Base-by-base conservation (phyloP, 2,888 invertebrate genomes). In the Lithophane leautieri region DNA sequence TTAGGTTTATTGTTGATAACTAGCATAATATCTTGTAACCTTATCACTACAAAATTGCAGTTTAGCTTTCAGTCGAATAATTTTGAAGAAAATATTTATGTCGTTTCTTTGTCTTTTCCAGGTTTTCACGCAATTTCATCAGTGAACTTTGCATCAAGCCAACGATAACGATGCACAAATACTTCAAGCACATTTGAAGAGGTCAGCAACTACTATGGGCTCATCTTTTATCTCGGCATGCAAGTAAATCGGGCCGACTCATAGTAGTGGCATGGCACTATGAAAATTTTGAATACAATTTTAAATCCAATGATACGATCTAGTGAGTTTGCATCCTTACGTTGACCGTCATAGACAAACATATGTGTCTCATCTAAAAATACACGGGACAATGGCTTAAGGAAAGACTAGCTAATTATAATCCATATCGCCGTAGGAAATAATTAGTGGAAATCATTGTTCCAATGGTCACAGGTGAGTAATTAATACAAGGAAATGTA, bases 311-410 rank as follows among this genome's bases (percentile, higher is more conserved):
- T 66, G 54, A 25, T 81, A 73, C 81, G 19, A 19, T 12, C 19
- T 34, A 82, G 76, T 79, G 78, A 22, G 28, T 34, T 6, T 7
- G 7, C 7, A 68, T 22, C 81, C 44, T 83, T 68, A 81, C 63
- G 75, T 76, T 87, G 89, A 88, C 89, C 87, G 87, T 87, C 89
- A 88, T 81, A 83, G 82, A 70, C 73, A 58, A 83, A 78, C 86
- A 89, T 83, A 79, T 89, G 89, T 84, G 89, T 87, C 78, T 84
- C 78, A 70, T 82, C 84, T 88, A 89, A 82, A 89, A 88, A 88
- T 89, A 89, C 40, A 50, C 73, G 79, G 73, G 81, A 89, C 88
- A 88, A 88, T 89, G 86, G 88, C 82, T 83, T 83, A 82, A 83
- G 84, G 83, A 87, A 82, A 87, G 78, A 63, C 75, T 50, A 44